phyloP scores from a whole-genome alignment of 2,113 vertebrate species.

The Athene noctua region DNA sequence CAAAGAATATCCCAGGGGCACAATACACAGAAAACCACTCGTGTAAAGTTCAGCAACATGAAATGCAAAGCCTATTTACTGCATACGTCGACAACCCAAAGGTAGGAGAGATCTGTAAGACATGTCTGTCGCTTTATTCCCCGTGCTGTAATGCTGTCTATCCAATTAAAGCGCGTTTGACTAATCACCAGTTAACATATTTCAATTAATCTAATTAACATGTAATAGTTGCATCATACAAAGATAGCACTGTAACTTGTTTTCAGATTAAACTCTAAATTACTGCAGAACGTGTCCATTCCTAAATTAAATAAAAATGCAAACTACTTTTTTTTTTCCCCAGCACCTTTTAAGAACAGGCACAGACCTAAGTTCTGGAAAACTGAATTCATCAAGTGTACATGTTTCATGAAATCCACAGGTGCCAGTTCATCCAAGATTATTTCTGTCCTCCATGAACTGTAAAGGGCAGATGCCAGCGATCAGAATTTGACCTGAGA shows the following conservation, averaged over 20 bases:
- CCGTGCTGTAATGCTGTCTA: fast-evolving
- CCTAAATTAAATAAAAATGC: not conserved
- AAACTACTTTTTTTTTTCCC: not conserved
- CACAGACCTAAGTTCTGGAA: not conserved
- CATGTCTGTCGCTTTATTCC: fast-evolving
- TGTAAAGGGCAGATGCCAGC: fast-evolving
- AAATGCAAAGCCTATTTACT: not conserved
- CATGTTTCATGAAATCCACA: not conserved
- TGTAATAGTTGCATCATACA: not conserved
- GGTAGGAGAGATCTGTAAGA: not conserved
- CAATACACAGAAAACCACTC: not conserved
- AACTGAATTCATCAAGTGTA: fast-evolving
- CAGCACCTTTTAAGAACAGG: not conserved
- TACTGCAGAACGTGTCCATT: not conserved
- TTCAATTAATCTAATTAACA: not conserved
- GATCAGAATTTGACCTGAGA: not conserved
- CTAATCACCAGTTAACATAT: not conserved
- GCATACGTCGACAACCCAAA: not conserved
- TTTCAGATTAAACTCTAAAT: not conserved
- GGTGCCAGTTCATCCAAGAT: not conserved
- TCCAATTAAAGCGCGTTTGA: not conserved
- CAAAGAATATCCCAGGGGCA: slow-evolving; percentile 49
- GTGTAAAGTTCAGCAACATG: not conserved
- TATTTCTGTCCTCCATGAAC: not conserved
- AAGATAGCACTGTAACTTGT: not conserved